Evolutionary conservation across 2,888 invertebrate genomes (phyloP).

Genomic region (Carabus problematicus): DNA sequence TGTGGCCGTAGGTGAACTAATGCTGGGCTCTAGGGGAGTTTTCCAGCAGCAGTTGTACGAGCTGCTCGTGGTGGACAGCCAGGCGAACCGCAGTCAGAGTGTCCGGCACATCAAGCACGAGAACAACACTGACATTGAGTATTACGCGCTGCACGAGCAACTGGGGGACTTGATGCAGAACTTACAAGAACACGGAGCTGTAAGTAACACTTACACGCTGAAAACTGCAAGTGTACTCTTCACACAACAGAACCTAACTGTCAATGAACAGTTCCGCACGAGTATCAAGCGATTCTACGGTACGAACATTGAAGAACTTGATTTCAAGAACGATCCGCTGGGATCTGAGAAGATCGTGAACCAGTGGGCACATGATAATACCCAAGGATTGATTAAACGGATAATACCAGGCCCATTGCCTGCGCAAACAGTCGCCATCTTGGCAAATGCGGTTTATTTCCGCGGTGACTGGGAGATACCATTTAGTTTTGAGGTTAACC

Average conservation of each 20-base stretch:
- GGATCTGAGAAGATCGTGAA: conserved; percentile 49
- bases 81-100: conserved; percentile 41
- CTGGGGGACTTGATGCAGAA: conserved; percentile 51
- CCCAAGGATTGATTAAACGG: conserved; percentile 56
- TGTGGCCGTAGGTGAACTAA: conserved; percentile 55
- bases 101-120: conserved; percentile 45
- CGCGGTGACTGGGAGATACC: conserved; percentile 60
- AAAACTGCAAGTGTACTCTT: conserved; percentile 54
- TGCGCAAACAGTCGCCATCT: conserved; percentile 53
- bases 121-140: conserved; percentile 46
- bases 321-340: conserved; percentile 50
- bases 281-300: conserved; percentile 51
- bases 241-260: conserved; percentile 48
- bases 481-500: conserved; percentile 56
- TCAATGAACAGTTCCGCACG: conserved; percentile 49
- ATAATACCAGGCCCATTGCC: conserved; percentile 54
- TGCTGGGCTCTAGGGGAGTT: conserved; percentile 56
- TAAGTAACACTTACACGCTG: conserved; percentile 49
- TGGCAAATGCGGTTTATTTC: conserved; percentile 60
- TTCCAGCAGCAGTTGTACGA: conserved; percentile 53
- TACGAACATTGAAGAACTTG: conserved; percentile 49
- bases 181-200: conserved; percentile 47
- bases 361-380: conserved; percentile 53
- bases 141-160: conserved; percentile 54
- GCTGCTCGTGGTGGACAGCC: conserved; percentile 50